Base-by-base conservation (phyloP, 2,797 vertebrate species). In the Peromyscus nudipes region DNA sequence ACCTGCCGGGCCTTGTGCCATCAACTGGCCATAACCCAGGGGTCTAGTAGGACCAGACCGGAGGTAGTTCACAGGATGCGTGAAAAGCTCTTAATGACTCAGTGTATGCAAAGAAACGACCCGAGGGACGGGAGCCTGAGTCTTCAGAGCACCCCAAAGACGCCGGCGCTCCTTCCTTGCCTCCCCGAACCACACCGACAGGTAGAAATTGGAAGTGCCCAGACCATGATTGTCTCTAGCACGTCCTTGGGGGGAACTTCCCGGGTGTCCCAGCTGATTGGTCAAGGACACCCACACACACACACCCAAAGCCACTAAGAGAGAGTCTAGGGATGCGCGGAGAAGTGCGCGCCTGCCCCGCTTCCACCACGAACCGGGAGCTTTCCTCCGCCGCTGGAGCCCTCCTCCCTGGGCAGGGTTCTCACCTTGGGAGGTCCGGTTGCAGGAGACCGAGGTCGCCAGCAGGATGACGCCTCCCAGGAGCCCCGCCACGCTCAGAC, bases 391-490 rank as follows among this genome's bases (percentile, higher is more conserved):
- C 27, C 1, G 34, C 27, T 9, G 1, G 1, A 92, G 40, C 81
- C 60, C 37, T 52, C 62, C 31, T n/a, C n/a, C n/a, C 1, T 0
- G 23, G 37, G 82, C 67, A 6, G 49, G 69, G 5, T 27, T 11
- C 79, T 83, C 31, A 89, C 87, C 87, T 76, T 25, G 27, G 17
- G 7, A 21, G 52, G 90, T 83, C 17, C 9, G 52, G 57, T 73
- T 80, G 89, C 94, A 52, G 37, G 96, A 84, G 69, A 34, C 95
- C 0, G 95, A 89, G 79, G 97, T 91, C 49, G 80, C 97, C 92
- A 98, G 89, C 83, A 98, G 85, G 91, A 97, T 0, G 60, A 89
- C 81, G 29, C 52, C 82, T 88, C 82, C 95, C 91, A 97, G 95
- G 86, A 98, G 92, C 97, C 97, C 92, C 21, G 62, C 92, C 14